These are phyloP conservation scores for Apantesis nais DNA, from an alignment of 2,888 invertebrate genomes.

Conservation along the genomic window DNA sequence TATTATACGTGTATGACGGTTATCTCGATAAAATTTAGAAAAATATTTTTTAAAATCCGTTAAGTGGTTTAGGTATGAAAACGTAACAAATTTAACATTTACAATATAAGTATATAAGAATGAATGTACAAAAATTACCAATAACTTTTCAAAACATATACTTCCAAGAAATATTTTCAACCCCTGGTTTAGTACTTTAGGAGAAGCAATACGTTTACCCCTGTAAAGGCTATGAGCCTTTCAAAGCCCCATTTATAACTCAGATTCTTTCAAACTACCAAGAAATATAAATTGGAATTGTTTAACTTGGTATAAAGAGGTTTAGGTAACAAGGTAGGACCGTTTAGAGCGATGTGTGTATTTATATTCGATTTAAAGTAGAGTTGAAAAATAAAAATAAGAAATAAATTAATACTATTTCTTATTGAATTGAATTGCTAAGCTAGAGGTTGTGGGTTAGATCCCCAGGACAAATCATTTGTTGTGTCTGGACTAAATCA, in stretches of 20 bases:
- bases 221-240: constrained; percentile 23
- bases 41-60: too few species aligned
- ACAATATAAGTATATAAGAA: too few species aligned
- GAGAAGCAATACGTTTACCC: constrained; percentile 26
- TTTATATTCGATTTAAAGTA: not conserved
- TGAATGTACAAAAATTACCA: not conserved
- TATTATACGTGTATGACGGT: too few species aligned
- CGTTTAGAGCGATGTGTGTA: not conserved
- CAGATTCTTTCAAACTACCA: constrained; percentile 23
- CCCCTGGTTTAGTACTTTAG: constrained; percentile 1
- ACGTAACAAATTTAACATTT: too few species aligned
- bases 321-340: not conserved
- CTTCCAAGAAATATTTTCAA: not conserved
- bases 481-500: too few species aligned
- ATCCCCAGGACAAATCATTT: too few species aligned
- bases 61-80: too few species aligned
- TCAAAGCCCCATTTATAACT: constrained; percentile 32
- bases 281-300: constrained; percentile 11
- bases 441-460: too few species aligned
- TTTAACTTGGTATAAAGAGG: constrained; percentile 21
- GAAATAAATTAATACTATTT: too few species aligned
- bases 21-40: too few species aligned
- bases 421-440: too few species aligned
- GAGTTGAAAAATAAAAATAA: not conserved
- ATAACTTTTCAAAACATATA: not conserved